These are phyloP conservation scores for Hypomecis punctinalis DNA, from an alignment of 2,888 invertebrate genomes.

Conservation along the genomic window DNA sequence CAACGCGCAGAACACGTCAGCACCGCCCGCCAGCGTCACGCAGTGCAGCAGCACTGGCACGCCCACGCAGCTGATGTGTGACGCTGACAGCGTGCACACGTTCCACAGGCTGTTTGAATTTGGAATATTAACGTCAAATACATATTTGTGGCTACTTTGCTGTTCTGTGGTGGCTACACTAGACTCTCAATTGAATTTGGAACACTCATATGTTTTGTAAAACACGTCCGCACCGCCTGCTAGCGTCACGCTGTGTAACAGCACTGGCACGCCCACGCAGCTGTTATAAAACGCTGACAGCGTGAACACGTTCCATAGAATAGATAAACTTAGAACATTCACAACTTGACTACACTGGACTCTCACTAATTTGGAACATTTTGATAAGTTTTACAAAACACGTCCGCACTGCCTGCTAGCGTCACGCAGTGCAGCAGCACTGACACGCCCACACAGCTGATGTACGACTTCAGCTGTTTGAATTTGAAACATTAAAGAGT, in stretches of 20 bases:
- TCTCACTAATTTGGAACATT: too few species aligned
- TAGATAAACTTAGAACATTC: slow-evolving; percentile 58
- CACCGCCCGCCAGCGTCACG: slow-evolving; percentile 96
- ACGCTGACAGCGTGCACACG: slow-evolving; percentile 95
- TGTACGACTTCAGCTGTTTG: slow-evolving; percentile 96
- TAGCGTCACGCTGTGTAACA: slow-evolving; percentile 97
- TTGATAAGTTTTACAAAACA: slow-evolving; percentile 87
- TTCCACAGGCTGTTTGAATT: slow-evolving; percentile 91
- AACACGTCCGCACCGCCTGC: slow-evolving; percentile 97
- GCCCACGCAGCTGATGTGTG: slow-evolving; percentile 96
- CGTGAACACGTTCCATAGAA: slow-evolving; percentile 96
- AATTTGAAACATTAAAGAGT: slow-evolving; percentile 13
- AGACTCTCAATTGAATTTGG: too few species aligned
- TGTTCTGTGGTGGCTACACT: too few species aligned
- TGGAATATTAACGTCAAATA: slow-evolving; percentile 13
- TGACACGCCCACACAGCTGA: slow-evolving; percentile 96
- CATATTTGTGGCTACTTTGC: too few species aligned
- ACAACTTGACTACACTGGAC: too few species aligned
- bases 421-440: slow-evolving; percentile 97
- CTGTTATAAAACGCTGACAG: slow-evolving; percentile 97
- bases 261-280: slow-evolving; percentile 95
- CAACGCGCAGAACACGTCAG: slow-evolving; percentile 98
- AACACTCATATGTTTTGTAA: slow-evolving; percentile 76
- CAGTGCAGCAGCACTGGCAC: slow-evolving; percentile 98
- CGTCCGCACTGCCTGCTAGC: slow-evolving; percentile 96